A percentile compares a stretch with the other conserved stretches of the same genome.
Conservation (phyloP, 2,797 vertebrate genomes). For the Mionectes olivaceus region DNA sequence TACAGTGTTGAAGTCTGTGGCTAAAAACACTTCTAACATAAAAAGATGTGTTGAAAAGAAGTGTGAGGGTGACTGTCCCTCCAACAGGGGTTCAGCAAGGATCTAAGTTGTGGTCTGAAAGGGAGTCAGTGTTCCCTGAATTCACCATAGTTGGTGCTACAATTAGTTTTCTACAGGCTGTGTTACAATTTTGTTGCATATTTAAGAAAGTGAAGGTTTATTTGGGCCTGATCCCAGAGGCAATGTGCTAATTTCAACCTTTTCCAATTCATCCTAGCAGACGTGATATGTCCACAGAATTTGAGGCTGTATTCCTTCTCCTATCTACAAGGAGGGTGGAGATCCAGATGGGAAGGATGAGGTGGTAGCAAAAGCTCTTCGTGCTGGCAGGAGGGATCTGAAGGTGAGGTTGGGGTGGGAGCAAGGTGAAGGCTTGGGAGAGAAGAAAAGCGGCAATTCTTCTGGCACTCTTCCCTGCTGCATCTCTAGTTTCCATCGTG, state of each 20-base stretch:
- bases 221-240: slow-evolving; percentile 36
- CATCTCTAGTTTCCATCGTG: slow-evolving; percentile 62
- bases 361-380: background rate
- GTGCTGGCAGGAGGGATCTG: background rate
- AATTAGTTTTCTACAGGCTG: slow-evolving; percentile 38
- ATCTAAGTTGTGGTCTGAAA: background rate
- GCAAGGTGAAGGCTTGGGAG: slow-evolving; percentile 32
- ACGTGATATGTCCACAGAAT: background rate
- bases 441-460: slow-evolving; percentile 18
- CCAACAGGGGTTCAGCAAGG: background rate
- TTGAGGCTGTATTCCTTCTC: background rate
- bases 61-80: background rate
- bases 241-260: background rate
- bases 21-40: slow-evolving; percentile 47
- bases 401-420: slow-evolving; percentile 36
- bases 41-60: slow-evolving; percentile 39
- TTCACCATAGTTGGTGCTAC: slow-evolving; percentile 2
- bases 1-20: slow-evolving; percentile 45
- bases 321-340: background rate
- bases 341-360: background rate
- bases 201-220: slow-evolving; percentile 17
- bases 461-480: slow-evolving; percentile 40
- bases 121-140: background rate
- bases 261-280: background rate
- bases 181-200: background rate